Percentiles rank a stretch among this genome's conserved stretches.
phyloP scores from a whole-genome alignment of 2,888 invertebrate species.

The Geotrupes spiniger region DNA sequence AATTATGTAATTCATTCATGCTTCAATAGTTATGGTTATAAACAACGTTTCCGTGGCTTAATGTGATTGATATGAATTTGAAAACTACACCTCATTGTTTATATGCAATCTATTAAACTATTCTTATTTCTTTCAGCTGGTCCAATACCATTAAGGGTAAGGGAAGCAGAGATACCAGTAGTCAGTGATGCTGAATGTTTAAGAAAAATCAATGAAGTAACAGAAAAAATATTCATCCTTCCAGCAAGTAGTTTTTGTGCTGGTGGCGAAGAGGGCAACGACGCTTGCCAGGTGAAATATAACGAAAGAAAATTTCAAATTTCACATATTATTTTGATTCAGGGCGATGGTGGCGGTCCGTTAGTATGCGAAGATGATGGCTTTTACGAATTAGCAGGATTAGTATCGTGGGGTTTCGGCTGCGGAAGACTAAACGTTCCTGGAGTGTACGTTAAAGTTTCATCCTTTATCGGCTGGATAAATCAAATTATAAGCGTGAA shows the following conservation, averaged over 20 bases:
- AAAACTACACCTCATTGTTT: too few species aligned
- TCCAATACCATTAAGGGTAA: conserved; percentile 83
- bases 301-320: background rate
- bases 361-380: conserved; percentile 90
- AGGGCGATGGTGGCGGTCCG: conserved; percentile 93
- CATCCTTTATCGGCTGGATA: conserved; percentile 95
- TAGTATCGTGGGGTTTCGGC: conserved; percentile 94
- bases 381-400: conserved; percentile 87
- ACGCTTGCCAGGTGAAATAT: conserved; percentile 78
- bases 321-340: conserved; percentile 24
- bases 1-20: too few species aligned
- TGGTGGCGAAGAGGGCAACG: conserved; percentile 88
- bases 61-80: too few species aligned
- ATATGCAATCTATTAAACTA: too few species aligned
- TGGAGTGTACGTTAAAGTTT: conserved; percentile 96
- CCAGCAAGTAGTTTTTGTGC: conserved; percentile 94
- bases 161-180: conserved; percentile 89
- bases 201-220: conserved; percentile 89
- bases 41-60: too few species aligned
- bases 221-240: conserved; percentile 90
- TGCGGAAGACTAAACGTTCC: conserved; percentile 92
- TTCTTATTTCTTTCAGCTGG: conserved; percentile 61
- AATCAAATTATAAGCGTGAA: conserved; percentile 96
- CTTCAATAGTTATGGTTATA: too few species aligned
- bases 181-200: conserved; percentile 92